These are phyloP conservation scores for Meteorus sp. DNA, from an alignment of 1,140 invertebrate genomes.

Conservation along the genomic window DNA sequence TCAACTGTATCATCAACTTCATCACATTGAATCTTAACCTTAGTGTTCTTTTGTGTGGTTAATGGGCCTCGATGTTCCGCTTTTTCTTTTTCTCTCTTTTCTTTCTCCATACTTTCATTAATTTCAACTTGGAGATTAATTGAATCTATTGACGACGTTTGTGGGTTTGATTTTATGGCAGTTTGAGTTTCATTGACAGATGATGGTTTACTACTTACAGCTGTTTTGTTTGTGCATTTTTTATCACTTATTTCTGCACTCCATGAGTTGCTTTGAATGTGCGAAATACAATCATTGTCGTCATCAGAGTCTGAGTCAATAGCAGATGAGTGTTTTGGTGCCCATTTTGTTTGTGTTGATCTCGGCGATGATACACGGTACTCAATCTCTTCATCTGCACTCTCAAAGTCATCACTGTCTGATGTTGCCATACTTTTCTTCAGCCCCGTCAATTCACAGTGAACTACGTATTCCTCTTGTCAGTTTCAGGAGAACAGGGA, in stretches of 20 bases:
- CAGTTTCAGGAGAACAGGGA: no score
- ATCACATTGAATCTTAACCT: not conserved
- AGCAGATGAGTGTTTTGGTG: constrained; percentile 27
- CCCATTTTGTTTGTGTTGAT: constrained; percentile 21
- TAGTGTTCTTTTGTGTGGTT: not conserved
- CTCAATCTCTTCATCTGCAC: constrained; percentile 64
- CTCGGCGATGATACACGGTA: constrained; percentile 6
- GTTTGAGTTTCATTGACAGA: no score
- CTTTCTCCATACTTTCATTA: not conserved
- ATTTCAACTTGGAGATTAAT: not conserved
- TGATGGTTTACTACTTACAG: not conserved
- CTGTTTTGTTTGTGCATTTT: constrained; percentile 13
- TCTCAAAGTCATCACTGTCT: constrained; percentile 73
- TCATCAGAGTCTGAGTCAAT: constrained; percentile 67
- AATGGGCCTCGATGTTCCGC: not conserved
- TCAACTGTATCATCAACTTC: not conserved
- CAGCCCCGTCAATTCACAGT: not conserved
- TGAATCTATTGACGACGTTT: not conserved
- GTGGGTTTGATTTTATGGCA: not conserved
- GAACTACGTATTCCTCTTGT: no score
- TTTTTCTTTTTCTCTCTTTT: not conserved
- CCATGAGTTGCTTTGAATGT: constrained; percentile 13
- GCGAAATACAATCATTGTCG: constrained; percentile 41
- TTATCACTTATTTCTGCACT: not conserved
- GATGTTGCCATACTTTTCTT: constrained; percentile 65